Evolutionary conservation across 2,797 vertebrate species (phyloP).

Genomic region (Enteromius paludinosus): DNA sequence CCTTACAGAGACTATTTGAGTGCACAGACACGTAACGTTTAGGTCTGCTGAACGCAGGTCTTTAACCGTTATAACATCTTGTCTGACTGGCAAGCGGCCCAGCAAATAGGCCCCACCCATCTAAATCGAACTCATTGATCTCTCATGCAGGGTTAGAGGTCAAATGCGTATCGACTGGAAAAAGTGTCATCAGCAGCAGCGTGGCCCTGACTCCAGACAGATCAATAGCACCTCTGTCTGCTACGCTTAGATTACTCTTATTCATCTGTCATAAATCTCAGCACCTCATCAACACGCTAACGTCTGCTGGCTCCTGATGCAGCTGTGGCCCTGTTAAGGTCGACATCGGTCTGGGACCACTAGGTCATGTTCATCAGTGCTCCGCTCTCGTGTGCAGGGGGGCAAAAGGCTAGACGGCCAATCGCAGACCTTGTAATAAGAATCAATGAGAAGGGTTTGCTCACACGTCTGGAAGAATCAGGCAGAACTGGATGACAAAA

Average conservation of each 20-base stretch:
- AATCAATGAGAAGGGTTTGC: slow-evolving; percentile 41
- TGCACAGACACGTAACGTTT: background rate
- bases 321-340: slow-evolving; percentile 31
- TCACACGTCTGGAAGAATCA: background rate
- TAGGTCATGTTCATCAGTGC: slow-evolving; percentile 56
- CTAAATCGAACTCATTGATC: slow-evolving; percentile 89
- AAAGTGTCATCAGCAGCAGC: slow-evolving; percentile 90
- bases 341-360: background rate
- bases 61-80: slow-evolving; percentile 9
- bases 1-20: background rate
- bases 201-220: slow-evolving; percentile 87
- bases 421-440: slow-evolving; percentile 39
- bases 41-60: slow-evolving; percentile 8
- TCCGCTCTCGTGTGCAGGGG: slow-evolving; percentile 35
- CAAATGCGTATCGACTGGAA: slow-evolving; percentile 87
- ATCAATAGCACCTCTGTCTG: slow-evolving; percentile 90
- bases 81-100: slow-evolving; percentile 2
- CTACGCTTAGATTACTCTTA: slow-evolving; percentile 86
- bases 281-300: slow-evolving; percentile 65
- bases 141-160: slow-evolving; percentile 86
- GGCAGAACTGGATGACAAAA: slow-evolving; percentile 12
- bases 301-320: slow-evolving; percentile 32
- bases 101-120: slow-evolving; percentile 72
- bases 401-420: slow-evolving; percentile 47
- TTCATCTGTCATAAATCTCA: slow-evolving; percentile 84